phyloP scores from a whole-genome alignment of 1,140 invertebrate genomes.

The Musca vetustissima region DNA sequence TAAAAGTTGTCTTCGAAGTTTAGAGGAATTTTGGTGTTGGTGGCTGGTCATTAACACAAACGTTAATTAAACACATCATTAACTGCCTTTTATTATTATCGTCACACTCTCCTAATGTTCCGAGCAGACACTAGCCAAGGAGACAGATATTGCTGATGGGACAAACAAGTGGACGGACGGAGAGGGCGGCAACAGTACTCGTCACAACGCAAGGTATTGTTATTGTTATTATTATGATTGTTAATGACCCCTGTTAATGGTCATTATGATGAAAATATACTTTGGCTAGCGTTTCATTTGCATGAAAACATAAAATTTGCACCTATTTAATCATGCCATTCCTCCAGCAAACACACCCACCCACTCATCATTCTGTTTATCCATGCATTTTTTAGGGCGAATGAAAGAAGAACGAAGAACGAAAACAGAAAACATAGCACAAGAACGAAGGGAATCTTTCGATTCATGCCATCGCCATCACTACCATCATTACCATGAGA shows the following conservation, averaged over 20 bases:
- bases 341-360: not conserved
- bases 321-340: constrained; percentile 14
- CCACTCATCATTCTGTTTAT: too few species aligned
- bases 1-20: too few species aligned
- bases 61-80: constrained; percentile 20
- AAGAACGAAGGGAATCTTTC: not conserved
- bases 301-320: constrained; percentile 22
- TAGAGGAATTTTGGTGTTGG: not conserved
- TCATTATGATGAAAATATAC: not conserved
- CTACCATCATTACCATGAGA: not conserved
- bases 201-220: too few species aligned
- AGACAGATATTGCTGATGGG: too few species aligned
- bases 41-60: not conserved
- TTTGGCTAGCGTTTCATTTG: constrained; percentile 4
- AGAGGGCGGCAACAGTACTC: too few species aligned
- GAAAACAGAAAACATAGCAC: not conserved
- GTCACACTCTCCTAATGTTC: not conserved
- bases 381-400: too few species aligned
- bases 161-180: too few species aligned
- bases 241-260: constrained; percentile 13
- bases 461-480: not conserved
- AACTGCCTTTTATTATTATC: not conserved
- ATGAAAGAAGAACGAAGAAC: not conserved
- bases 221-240: not conserved
- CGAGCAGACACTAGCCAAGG: too few species aligned